phyloP scores from a whole-genome alignment of 2,113 vertebrate species.

The Miniopterus natalensis region DNA sequence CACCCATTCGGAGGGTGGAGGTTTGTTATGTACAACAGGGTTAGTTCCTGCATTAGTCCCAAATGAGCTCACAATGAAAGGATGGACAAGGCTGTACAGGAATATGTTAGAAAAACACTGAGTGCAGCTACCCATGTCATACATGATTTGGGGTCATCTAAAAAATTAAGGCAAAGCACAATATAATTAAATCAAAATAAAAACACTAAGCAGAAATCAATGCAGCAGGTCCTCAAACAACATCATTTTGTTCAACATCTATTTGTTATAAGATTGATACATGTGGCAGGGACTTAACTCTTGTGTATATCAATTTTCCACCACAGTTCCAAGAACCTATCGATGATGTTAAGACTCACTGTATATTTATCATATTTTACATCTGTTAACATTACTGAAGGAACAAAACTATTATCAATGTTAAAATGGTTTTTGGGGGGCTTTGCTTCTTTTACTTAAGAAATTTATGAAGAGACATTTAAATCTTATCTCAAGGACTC shows the following conservation, averaged over 20 bases:
- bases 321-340: background rate
- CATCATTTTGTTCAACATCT: background rate
- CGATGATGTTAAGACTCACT: background rate
- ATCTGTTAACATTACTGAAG: background rate
- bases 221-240: background rate
- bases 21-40: background rate
- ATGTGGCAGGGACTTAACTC: background rate
- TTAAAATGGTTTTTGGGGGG: background rate
- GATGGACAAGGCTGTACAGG: background rate
- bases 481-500: background rate
- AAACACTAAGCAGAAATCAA: background rate
- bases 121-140: background rate
- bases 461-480: background rate
- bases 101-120: background rate
- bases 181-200: background rate
- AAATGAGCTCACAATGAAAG: background rate
- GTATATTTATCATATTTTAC: background rate
- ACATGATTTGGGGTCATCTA: background rate
- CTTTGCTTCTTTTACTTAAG: slow-evolving; percentile 3
- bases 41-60: background rate
- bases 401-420: background rate
- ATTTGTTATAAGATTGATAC: background rate
- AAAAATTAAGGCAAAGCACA: background rate
- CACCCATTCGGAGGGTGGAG: background rate
- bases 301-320: background rate